Base-by-base conservation (phyloP, 2,113 vertebrate species). In the Ardeotis arabs region DNA sequence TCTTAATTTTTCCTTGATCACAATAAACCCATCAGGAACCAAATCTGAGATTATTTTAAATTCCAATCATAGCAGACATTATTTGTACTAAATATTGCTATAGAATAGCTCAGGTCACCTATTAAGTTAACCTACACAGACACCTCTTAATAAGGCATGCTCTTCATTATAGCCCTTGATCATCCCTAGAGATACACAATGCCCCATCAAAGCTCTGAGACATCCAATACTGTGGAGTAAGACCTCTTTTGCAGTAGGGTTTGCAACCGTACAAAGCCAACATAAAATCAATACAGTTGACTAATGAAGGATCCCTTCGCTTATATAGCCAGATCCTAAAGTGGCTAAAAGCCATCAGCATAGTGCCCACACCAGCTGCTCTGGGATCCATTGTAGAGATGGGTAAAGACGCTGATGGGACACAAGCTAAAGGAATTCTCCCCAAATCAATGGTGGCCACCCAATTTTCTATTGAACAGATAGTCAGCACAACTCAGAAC, bases 281-380 rank as follows among this genome's bases (percentile, higher is more conserved):
- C 62, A 52, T 12, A 79, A 95, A 96, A 96, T 90, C 94, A 92
- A 92, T 89, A 93, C 25, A 78, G 73, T 44, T 87, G 77, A 92
- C 62, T 94, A 93, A 94, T 58, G 86, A 93, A 94, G 53, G 60
- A 87, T 76, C 62, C 76, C 84, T 87, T 62, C 79, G 69, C 79
- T 90, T 64, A 59, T 53, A 73, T 11, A 67, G 52, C 15, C 56
- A 95, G 81, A 87, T 24, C 53, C 62, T 55, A 4, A 86, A 88
- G 73, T 1, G 58, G 33, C 73, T 80, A 86, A 92, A 92, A 91
- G 86, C 29, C 18, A 1, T 78, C 72, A 58, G 29, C 5, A 1
- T 15, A 52, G 47, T 7, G 52, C 21, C 45, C 64, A 28, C 55
- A 67, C 41, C 73, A 89, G 45, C 62, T 49, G 64, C 64, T 29